phyloP scores from a whole-genome alignment of 2,113 vertebrate species.

The Callospermophilus lateralis region DNA sequence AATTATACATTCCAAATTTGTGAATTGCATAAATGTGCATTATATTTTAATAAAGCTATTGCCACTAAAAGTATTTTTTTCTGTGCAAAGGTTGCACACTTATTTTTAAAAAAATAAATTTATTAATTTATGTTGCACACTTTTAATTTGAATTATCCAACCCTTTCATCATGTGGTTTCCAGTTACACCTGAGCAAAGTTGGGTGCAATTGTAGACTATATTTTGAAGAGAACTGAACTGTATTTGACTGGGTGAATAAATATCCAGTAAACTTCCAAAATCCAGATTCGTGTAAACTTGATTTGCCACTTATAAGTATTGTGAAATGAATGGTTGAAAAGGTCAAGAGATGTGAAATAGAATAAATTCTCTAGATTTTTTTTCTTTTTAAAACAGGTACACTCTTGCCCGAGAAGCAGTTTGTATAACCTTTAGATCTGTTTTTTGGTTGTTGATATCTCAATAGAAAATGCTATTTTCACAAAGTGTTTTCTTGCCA shows the following conservation, averaged over 20 bases:
- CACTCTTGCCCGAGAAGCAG: constrained; percentile 70
- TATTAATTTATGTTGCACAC: neutral
- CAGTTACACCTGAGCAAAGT: constrained; percentile 19
- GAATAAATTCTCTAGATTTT: constrained; percentile 68
- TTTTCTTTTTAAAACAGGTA: constrained; percentile 62
- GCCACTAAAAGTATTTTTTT: neutral
- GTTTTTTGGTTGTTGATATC: constrained; percentile 56
- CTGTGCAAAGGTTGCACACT: neutral
- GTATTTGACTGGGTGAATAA: constrained; percentile 51
- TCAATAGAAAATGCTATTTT: constrained; percentile 75
- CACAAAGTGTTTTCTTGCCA: constrained; percentile 60
- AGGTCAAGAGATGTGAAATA: constrained; percentile 75
- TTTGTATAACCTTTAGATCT: constrained; percentile 59
- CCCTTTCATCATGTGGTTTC: neutral
- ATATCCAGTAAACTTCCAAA: neutral
- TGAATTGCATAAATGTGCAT: neutral
- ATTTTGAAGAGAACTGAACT: neutral
- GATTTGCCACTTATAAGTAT: neutral
- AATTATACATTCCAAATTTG: neutral
- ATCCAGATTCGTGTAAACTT: constrained; percentile 50
- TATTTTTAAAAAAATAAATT: neutral
- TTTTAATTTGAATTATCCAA: constrained; percentile 30
- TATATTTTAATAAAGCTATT: constrained; percentile 10
- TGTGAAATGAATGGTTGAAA: neutral
- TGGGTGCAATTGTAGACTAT: neutral